These are phyloP conservation scores for Piliocolobus tephrosceles DNA, from an alignment of 2,113 vertebrate species.

Conservation along the genomic window DNA sequence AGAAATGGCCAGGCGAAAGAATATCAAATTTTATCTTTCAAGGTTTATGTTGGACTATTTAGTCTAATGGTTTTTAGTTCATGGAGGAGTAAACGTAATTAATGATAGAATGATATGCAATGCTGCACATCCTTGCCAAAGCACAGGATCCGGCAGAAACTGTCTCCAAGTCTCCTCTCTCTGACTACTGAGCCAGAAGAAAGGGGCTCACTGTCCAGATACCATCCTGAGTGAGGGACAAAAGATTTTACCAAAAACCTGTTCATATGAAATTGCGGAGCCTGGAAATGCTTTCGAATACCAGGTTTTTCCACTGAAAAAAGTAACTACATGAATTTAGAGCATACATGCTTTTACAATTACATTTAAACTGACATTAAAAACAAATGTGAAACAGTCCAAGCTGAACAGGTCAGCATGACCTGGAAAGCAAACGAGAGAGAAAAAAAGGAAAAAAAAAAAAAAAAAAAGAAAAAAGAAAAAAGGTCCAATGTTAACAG, in stretches of 20 bases:
- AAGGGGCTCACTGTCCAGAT: constrained; percentile 58
- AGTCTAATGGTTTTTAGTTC: constrained; percentile 79
- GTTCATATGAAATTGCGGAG: constrained; percentile 62
- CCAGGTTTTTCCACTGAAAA: constrained; percentile 71
- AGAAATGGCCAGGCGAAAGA: constrained; percentile 46
- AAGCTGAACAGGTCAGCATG: constrained; percentile 85
- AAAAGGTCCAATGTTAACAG: constrained; percentile 63
- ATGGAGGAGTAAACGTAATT: constrained; percentile 81
- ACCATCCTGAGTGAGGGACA: constrained; percentile 51
- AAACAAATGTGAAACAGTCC: constrained; percentile 85
- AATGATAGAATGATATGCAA: constrained; percentile 78
- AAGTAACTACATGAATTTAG: constrained; percentile 77
- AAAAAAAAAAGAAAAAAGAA: background rate
- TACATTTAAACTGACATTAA: constrained; percentile 82
- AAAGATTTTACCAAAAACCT: constrained; percentile 40
- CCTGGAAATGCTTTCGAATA: constrained; percentile 59
- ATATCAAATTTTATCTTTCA: constrained; percentile 75
- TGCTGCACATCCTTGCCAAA: constrained; percentile 68
- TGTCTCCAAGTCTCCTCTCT: constrained; percentile 39
- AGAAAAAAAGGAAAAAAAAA: background rate
- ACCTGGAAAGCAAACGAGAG: constrained; percentile 78
- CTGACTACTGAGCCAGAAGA: constrained; percentile 44
- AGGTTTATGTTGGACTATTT: constrained; percentile 75
- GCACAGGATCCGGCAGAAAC: constrained; percentile 58
- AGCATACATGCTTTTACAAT: constrained; percentile 81